Conservation (phyloP, 2,888 invertebrate species). For the Scaptomyza polygonia region DNA sequence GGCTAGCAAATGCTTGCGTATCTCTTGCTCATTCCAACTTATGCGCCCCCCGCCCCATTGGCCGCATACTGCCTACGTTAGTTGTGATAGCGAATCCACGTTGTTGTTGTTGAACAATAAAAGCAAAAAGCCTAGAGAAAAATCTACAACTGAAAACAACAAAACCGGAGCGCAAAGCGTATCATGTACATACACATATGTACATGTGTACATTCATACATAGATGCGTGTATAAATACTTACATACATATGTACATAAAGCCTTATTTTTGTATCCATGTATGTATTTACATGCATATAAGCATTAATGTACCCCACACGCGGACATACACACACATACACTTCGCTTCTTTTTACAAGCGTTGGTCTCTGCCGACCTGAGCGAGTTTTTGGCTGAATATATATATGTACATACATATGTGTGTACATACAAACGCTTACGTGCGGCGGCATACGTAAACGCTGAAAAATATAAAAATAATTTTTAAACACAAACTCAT, state of each 20-base stretch:
- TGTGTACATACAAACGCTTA: slow-evolving; percentile 13
- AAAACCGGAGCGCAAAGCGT: slow-evolving; percentile 20
- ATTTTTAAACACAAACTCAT: slow-evolving; percentile 37
- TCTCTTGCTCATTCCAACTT: slow-evolving; percentile 29
- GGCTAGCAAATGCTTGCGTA: slow-evolving; percentile 27
- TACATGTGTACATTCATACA: not conserved
- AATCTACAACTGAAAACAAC: slow-evolving; percentile 38
- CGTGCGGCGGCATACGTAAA: slow-evolving; percentile 55
- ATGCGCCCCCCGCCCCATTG: slow-evolving; percentile 7
- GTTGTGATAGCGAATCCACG: slow-evolving; percentile 48
- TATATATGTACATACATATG: slow-evolving; percentile 5
- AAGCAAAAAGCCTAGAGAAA: slow-evolving; percentile 27
- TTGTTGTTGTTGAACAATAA: slow-evolving; percentile 30
- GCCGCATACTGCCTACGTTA: slow-evolving; percentile 18
- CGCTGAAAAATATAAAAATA: slow-evolving; percentile 63
- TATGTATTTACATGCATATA: slow-evolving; percentile 21
- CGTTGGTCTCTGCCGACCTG: slow-evolving; percentile 60
- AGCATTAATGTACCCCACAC: too few species aligned
- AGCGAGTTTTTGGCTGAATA: slow-evolving; percentile 16
- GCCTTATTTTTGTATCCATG: not conserved
- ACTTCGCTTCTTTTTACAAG: slow-evolving; percentile 55
- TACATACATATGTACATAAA: slow-evolving; percentile 9
- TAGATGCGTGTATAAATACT: not conserved
- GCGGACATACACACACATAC: slow-evolving; percentile 8
- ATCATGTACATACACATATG: not conserved